These are phyloP conservation scores for Leptobrachium leishanense DNA, from an alignment of 2,113 vertebrate species.

Conservation along the genomic window DNA sequence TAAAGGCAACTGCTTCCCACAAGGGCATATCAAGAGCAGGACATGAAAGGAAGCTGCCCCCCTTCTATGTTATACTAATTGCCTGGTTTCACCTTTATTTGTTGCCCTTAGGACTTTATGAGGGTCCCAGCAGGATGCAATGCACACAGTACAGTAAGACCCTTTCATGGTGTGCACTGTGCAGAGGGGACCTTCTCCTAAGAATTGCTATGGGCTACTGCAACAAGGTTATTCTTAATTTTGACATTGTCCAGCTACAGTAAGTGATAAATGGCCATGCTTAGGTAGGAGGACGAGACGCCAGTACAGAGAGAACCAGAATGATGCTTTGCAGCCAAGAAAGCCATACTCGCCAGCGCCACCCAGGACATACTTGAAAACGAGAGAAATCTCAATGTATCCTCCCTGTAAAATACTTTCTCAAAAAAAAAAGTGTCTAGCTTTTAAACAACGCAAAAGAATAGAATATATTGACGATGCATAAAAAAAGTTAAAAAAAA, in stretches of 20 bases:
- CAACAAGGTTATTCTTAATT: slow-evolving; percentile 44
- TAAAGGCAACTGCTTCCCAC: slow-evolving; percentile 46
- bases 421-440: too few relatives aligned
- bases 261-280: slow-evolving; percentile 17
- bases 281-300: background rate
- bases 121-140: slow-evolving; percentile 43
- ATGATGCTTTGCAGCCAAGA: background rate
- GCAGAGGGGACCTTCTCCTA: slow-evolving; percentile 17
- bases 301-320: background rate
- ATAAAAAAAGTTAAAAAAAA: too few relatives aligned
- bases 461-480: too few relatives aligned
- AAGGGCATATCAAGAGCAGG: slow-evolving; percentile 33
- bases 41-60: slow-evolving; percentile 38
- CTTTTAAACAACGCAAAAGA: too few relatives aligned
- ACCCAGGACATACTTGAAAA: too few relatives aligned
- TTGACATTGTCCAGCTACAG: slow-evolving; percentile 29
- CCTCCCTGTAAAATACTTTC: too few relatives aligned
- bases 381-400: too few relatives aligned
- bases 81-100: slow-evolving; percentile 50
- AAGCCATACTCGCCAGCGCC: background rate
- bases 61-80: slow-evolving; percentile 47
- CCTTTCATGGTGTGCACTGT: slow-evolving; percentile 3
- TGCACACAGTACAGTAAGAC: slow-evolving; percentile 40
- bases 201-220: slow-evolving; percentile 41
- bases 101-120: slow-evolving; percentile 46